Conservation (phyloP, 2,888 invertebrate species). For the Hydriomena furcata region DNA sequence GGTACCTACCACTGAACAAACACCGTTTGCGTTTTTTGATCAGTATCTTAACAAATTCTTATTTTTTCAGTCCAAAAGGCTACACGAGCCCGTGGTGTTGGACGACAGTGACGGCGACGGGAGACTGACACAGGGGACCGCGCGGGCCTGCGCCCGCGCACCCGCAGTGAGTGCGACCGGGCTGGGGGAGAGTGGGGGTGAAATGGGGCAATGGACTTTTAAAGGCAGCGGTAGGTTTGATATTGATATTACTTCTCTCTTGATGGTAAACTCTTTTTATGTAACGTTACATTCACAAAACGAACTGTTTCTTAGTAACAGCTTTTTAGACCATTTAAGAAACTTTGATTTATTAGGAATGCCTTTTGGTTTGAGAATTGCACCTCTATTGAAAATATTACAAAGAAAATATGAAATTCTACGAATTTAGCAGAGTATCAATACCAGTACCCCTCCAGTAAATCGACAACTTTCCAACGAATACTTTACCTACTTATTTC, state of each 20-base stretch:
- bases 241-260: too few relatives aligned
- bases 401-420: too few relatives aligned
- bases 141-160: slow-evolving; percentile 77
- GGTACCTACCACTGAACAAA: too few relatives aligned
- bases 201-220: slow-evolving; percentile 14
- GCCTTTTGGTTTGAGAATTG: neutral
- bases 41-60: slow-evolving; percentile 1
- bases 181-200: slow-evolving; percentile 28
- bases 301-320: too few relatives aligned
- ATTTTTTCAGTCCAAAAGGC: slow-evolving; percentile 83
- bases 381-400: neutral
- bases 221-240: neutral
- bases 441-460: neutral
- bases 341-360: neutral
- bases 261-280: too few relatives aligned
- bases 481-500: slow-evolving; percentile 10
- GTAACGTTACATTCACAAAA: too few relatives aligned
- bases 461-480: slow-evolving; percentile 14
- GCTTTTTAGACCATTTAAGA: too few relatives aligned
- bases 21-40: too few relatives aligned
- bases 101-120: slow-evolving; percentile 85
- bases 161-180: slow-evolving; percentile 58
- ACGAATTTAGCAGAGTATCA: too few relatives aligned
- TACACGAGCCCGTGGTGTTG: slow-evolving; percentile 86
- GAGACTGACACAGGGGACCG: slow-evolving; percentile 86